Conservation (phyloP, 2,797 vertebrate species). For the Sebastes umbrosus region DNA sequence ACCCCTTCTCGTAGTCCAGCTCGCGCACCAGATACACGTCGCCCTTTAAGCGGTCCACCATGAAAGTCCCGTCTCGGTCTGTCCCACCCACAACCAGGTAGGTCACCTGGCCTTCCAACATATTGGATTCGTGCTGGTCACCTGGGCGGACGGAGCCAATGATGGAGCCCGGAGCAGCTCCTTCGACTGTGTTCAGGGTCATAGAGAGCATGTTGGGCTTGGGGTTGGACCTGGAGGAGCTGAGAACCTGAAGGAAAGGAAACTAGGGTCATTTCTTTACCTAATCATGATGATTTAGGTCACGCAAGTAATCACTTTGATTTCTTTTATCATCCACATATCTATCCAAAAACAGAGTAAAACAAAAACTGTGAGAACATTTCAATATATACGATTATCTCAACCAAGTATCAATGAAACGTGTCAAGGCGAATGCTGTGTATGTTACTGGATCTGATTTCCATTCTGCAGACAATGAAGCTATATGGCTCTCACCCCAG, state of each 20-base stretch:
- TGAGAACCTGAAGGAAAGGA: conserved; percentile 82
- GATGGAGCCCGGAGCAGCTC: conserved; percentile 89
- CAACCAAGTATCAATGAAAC: background rate
- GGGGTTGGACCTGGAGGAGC: conserved; percentile 74
- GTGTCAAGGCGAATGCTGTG: conserved; percentile 13
- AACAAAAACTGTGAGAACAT: background rate
- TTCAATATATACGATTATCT: conserved; percentile 1
- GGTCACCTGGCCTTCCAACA: conserved; percentile 80
- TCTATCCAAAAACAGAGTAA: background rate
- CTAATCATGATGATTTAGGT: conserved; percentile 1
- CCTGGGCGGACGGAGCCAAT: conserved; percentile 87
- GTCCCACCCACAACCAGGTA: conserved; percentile 91
- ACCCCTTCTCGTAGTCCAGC: conserved; percentile 91
- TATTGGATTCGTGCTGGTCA: conserved; percentile 66
- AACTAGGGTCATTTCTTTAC: background rate
- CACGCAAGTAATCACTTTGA: background rate
- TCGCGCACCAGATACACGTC: conserved; percentile 89
- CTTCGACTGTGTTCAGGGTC: conserved; percentile 88
- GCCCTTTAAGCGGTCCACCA: conserved; percentile 90
- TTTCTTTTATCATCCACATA: background rate
- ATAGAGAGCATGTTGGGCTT: conserved; percentile 84
- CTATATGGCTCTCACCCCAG: conserved; percentile 28
- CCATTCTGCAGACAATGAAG: conserved; percentile 40
- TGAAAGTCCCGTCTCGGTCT: conserved; percentile 89
- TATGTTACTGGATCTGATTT: conserved; percentile 39